These are phyloP conservation scores for Mesembrinibis cayennensis DNA, from an alignment of 2,113 vertebrate genomes.

Conservation along the genomic window DNA sequence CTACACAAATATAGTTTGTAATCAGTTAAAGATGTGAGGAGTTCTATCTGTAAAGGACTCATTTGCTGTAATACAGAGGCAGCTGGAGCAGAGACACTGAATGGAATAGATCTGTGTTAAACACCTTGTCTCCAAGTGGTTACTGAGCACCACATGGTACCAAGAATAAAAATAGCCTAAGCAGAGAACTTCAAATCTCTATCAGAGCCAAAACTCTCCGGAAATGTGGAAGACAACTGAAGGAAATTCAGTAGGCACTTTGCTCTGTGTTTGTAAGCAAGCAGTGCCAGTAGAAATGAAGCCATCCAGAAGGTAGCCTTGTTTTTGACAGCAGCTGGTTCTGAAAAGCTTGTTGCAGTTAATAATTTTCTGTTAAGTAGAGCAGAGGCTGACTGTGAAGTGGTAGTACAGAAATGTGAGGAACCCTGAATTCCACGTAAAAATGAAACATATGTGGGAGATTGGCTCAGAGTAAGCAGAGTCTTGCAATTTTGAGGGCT, in stretches of 20 bases:
- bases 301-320: not conserved
- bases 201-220: not conserved
- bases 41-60: not conserved
- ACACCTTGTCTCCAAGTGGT: not conserved
- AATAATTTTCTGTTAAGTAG: not conserved
- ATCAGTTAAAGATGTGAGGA: not conserved
- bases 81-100: not conserved
- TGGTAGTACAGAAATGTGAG: not conserved
- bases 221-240: not conserved
- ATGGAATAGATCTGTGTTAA: not conserved
- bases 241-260: not conserved
- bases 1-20: not conserved
- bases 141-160: not conserved
- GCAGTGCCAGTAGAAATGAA: not conserved
- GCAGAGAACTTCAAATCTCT: not conserved
- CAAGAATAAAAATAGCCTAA: not conserved
- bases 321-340: not conserved
- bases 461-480: not conserved
- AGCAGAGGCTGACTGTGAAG: conserved; percentile 6
- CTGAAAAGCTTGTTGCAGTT: not conserved
- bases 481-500: not conserved
- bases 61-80: not conserved
- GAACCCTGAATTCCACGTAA: not conserved
- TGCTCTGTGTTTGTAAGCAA: not conserved
- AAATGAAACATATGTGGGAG: not conserved